Evolutionary conservation across 2,797 vertebrate genomes (phyloP), one percentile per base, ranked within the genome.

Genomic region (Bryconaethiops microstoma): DNA sequence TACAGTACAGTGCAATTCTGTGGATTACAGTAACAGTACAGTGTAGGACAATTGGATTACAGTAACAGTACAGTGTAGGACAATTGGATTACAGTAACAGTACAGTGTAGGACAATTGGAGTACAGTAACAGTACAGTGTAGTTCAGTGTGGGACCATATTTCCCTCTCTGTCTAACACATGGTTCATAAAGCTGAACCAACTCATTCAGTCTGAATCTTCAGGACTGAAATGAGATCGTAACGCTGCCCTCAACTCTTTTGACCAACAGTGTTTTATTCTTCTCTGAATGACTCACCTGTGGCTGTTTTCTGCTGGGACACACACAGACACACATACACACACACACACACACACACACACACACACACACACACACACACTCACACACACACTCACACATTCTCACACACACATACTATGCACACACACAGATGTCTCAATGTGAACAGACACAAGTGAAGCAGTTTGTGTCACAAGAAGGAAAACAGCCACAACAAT

Each of bases 141-240:
- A 54, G 52, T 14, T 54, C 52, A 54, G 52, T 54, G 16, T 54
- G 71, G 79, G 87, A 93, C 92, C 93, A 93, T 93, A 90, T 92
- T 93, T 93, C 84, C 39, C 78, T 83, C 84, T 77, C 50, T 88
- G 90, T 92, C 91, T 72, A 90, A 88, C 87, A 91, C 92, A 92
- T 92, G 92, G 93, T 95, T 94, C 93, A 89, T 82, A 89, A 84
- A 84, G 70, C 73, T 90, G 94, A 95, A 94, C 92, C 90, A 76
- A 91, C 93, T 94, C 93, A 94, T 95, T 94, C 88, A 74, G 83
- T 86, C 90, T 88, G 80, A 74, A 16, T 40, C 86, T 80, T 48
- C 62, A 70, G 91, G 90, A 88, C 81, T 84, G 25, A 84, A 91
- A 94, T 95, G 93, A 94, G 94, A 90, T 84, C 84, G 76, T 89